Percentiles rank a stretch among this genome's conserved stretches.
Conservation (phyloP, 2,113 vertebrate species). For the Benitochromis conjunctus region DNA sequence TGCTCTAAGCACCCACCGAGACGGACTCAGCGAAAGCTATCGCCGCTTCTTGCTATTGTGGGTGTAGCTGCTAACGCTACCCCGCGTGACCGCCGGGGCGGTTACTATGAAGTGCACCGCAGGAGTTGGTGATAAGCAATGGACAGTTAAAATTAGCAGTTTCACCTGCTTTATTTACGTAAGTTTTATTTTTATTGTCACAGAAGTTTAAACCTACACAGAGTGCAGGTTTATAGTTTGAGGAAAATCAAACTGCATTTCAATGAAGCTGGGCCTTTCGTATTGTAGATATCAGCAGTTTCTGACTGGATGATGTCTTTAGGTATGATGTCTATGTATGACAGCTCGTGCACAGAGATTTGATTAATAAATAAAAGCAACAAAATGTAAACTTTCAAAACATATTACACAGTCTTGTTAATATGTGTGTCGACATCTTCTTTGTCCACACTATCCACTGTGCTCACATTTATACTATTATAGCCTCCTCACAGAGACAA, state of each 20-base stretch:
- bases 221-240: not conserved
- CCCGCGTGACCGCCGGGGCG: constrained; percentile 10
- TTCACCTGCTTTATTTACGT: not conserved
- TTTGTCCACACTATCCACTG: not conserved
- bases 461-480: not conserved
- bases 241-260: not conserved
- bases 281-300: not conserved
- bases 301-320: not conserved
- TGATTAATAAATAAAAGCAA: not conserved
- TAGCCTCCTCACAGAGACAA: not conserved
- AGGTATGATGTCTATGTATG: not conserved
- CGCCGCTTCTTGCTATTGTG: not conserved
- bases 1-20: not conserved
- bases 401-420: not conserved
- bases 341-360: not conserved
- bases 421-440: not conserved
- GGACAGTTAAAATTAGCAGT: not conserved
- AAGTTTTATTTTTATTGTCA: not conserved
- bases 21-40: not conserved
- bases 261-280: not conserved
- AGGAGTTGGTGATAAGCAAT: not conserved
- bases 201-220: not conserved
- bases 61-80: too few species aligned
- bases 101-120: not conserved
- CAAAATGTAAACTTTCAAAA: not conserved